These are phyloP conservation scores for Hoplodrina ambigua DNA, from an alignment of 2,888 invertebrate genomes.

Conservation along the genomic window DNA sequence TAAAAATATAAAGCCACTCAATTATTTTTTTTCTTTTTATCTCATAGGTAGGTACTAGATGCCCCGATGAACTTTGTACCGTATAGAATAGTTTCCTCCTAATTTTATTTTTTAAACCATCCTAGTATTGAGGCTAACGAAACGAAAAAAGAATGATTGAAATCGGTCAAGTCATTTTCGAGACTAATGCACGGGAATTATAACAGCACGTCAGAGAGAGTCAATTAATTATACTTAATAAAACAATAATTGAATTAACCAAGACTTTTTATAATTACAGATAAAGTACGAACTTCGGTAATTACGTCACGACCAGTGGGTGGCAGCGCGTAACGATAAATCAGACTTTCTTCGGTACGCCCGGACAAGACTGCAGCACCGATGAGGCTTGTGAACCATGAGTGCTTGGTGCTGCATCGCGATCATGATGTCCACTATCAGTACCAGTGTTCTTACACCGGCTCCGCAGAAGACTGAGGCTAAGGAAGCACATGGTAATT, in stretches of 20 bases:
- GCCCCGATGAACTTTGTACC: no score
- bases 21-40: no score
- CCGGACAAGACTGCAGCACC: conserved; percentile 73
- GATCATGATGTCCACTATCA: conserved; percentile 86
- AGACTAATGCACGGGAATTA: no score
- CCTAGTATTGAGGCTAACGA: no score
- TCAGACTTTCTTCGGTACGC: conserved; percentile 59
- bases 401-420: conserved; percentile 87
- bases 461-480: conserved; percentile 84
- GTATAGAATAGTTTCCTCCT: no score
- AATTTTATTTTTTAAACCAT: no score
- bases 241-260: not conserved
- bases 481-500: conserved; percentile 82
- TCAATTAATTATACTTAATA: not conserved
- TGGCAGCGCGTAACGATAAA: conserved; percentile 25
- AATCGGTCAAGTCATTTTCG: no score
- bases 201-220: no score
- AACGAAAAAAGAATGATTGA: no score
- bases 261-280: conserved; percentile 49
- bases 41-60: no score
- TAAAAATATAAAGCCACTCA: no score
- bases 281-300: conserved; percentile 31
- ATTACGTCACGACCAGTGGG: conserved; percentile 17
- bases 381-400: conserved; percentile 87
- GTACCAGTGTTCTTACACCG: conserved; percentile 82